Evolutionary conservation across 2,113 vertebrate genomes (phyloP).

Genomic region (Notiomystis cincta): DNA sequence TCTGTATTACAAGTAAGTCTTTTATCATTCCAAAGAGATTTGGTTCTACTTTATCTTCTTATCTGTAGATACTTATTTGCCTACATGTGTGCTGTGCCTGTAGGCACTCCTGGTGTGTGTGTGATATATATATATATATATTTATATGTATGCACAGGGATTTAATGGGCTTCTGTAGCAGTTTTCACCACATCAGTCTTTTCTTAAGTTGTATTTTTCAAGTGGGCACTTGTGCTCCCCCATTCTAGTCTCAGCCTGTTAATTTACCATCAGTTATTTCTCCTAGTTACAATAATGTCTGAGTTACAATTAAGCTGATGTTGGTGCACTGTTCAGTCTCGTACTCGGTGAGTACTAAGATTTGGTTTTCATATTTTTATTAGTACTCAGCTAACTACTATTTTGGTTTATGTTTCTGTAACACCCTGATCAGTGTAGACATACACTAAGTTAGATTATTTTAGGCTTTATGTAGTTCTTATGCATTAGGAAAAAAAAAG

Average conservation of each 20-base stretch:
- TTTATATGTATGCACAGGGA: too few species aligned
- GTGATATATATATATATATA: too few species aligned
- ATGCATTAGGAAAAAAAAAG: neutral
- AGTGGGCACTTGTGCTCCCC: neutral
- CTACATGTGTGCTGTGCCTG: neutral
- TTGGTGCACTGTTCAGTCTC: neutral
- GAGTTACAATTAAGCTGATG: neutral
- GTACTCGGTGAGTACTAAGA: rapidly evolving
- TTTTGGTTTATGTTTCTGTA: neutral
- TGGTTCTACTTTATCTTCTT: neutral
- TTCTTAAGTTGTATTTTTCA: neutral
- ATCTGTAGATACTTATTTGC: neutral
- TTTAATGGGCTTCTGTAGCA: neutral
- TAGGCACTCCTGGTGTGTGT: neutral
- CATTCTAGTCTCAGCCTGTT: neutral
- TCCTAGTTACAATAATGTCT: neutral
- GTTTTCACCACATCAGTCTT: neutral
- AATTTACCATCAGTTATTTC: neutral
- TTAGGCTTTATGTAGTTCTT: neutral
- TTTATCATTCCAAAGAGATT: neutral
- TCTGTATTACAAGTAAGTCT: neutral
- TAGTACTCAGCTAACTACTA: neutral
- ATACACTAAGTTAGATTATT: neutral
- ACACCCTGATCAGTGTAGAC: neutral
- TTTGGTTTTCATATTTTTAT: neutral